phyloP scores from a whole-genome alignment of 1,140 invertebrate species.

The Drosophila teissieri region DNA sequence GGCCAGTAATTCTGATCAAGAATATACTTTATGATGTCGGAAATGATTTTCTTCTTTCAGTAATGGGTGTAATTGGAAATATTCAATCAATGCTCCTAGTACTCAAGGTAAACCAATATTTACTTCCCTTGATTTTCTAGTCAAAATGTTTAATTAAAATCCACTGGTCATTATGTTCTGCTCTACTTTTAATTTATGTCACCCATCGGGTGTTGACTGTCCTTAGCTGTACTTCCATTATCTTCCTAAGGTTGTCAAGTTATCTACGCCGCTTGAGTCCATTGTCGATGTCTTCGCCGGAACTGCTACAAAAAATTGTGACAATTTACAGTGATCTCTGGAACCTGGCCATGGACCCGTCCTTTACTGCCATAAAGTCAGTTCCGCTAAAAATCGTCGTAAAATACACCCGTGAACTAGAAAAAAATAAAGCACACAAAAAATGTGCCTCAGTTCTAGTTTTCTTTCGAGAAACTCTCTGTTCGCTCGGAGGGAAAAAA shows the following conservation, averaged over 20 bases:
- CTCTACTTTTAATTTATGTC: slow-evolving; percentile 34
- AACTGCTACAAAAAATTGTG: slow-evolving; percentile 55
- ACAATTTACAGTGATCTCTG: slow-evolving; percentile 55
- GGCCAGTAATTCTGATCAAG: too few species aligned
- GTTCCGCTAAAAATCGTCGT: slow-evolving; percentile 62
- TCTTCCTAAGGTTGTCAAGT: slow-evolving; percentile 62
- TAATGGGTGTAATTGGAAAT: too few species aligned
- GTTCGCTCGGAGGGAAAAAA: slow-evolving; percentile 60
- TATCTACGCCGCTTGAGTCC: slow-evolving; percentile 70
- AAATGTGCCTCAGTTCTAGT: slow-evolving; percentile 80
- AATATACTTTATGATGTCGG: too few species aligned
- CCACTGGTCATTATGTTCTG: not conserved
- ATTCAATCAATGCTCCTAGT: too few species aligned
- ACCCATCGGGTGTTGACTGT: slow-evolving; percentile 25
- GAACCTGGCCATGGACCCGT: slow-evolving; percentile 9
- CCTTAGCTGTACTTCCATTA: slow-evolving; percentile 48
- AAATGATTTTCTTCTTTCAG: too few species aligned
- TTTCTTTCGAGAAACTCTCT: slow-evolving; percentile 72
- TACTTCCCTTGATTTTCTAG: not conserved
- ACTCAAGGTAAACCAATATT: not conserved
- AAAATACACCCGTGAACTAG: slow-evolving; percentile 55
- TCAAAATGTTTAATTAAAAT: slow-evolving; percentile 1
- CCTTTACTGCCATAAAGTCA: slow-evolving; percentile 77
- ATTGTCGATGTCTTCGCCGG: slow-evolving; percentile 51
- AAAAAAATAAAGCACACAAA: slow-evolving; percentile 73